Percentiles rank a stretch among this genome's conserved stretches.
phyloP scores from a whole-genome alignment of 1,140 invertebrate species.

The Reticulitermes speratus region DNA sequence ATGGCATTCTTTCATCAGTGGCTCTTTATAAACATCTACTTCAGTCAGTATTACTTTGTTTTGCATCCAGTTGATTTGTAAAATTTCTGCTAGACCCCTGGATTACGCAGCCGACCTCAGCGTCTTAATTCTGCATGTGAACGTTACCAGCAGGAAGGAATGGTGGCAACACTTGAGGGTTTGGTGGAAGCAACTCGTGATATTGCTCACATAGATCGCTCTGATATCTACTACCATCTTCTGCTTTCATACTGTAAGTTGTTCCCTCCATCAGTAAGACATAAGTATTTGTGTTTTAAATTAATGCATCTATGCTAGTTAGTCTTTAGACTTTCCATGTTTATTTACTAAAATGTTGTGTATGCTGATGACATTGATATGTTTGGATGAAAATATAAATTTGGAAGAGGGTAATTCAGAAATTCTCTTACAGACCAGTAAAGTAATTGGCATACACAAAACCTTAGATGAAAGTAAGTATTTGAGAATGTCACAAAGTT shows the following conservation, averaged over 20 bases:
- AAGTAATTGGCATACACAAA: too few species aligned
- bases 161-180: slow-evolving; percentile 66
- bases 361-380: too few species aligned
- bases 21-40: too few species aligned
- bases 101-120: slow-evolving; percentile 59
- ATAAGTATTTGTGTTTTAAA: background rate
- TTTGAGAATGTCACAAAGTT: too few species aligned
- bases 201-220: slow-evolving; percentile 69
- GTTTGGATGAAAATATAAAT: too few species aligned
- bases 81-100: slow-evolving; percentile 57
- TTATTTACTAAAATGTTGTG: background rate
- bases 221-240: slow-evolving; percentile 71
- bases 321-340: background rate
- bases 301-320: background rate
- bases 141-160: slow-evolving; percentile 59
- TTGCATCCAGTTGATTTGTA: background rate
- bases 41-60: too few species aligned
- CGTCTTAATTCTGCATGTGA: slow-evolving; percentile 58
- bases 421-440: too few species aligned
- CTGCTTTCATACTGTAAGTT: slow-evolving; percentile 64
- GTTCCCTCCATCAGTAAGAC: background rate
- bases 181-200: slow-evolving; percentile 72
- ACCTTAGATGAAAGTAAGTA: too few species aligned
- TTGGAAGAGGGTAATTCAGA: too few species aligned
- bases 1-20: too few species aligned